Evolutionary conservation across 2,888 invertebrate genomes (phyloP).

Genomic region (Pseudococcus longispinus): DNA sequence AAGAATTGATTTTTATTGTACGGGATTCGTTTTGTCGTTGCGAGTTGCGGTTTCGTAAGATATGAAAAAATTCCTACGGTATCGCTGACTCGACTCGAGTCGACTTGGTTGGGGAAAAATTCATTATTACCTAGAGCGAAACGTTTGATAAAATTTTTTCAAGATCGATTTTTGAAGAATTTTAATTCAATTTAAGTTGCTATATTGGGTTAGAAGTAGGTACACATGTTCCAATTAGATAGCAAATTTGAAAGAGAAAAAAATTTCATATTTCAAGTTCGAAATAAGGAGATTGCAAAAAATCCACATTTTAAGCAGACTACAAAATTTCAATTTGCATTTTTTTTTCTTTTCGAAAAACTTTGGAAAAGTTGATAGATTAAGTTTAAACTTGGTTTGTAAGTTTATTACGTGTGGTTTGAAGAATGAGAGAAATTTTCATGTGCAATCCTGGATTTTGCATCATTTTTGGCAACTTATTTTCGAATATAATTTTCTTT

Average conservation of each 20-base stretch:
- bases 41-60: not conserved
- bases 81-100: not conserved
- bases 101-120: not conserved
- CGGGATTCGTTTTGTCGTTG: not conserved
- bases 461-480: no score
- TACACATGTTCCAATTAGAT: not conserved
- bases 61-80: slow-evolving; percentile 35
- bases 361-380: no score
- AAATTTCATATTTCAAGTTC: not conserved
- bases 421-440: no score
- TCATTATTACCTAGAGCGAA: not conserved
- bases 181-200: not conserved
- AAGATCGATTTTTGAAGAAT: not conserved
- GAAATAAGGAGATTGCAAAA: not conserved
- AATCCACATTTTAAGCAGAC: no score
- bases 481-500: no score
- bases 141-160: not conserved
- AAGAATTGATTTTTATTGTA: slow-evolving; percentile 16
- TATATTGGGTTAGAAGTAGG: not conserved
- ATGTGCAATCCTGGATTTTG: no score
- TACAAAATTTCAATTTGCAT: no score
- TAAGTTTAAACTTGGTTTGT: no score
- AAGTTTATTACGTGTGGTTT: no score
- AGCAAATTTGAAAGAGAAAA: not conserved
- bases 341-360: no score